phyloP scores from a whole-genome alignment of 2,113 vertebrate genomes.

The Ardeotis arabs region DNA sequence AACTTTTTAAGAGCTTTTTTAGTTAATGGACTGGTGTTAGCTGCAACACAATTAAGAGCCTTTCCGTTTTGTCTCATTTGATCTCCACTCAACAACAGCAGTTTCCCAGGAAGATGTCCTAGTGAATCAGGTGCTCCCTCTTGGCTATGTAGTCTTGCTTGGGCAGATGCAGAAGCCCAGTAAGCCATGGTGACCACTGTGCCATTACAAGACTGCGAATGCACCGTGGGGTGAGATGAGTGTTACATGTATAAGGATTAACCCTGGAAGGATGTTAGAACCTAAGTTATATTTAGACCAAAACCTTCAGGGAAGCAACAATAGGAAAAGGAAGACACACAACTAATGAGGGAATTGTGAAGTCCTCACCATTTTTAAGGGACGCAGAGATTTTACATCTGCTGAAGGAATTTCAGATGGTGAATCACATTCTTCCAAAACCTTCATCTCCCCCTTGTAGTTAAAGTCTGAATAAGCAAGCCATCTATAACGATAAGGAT shows the following conservation, averaged over 20 bases:
- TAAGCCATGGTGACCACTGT: not conserved
- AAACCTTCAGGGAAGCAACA: not conserved
- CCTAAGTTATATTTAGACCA: not conserved
- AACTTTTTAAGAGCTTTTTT: not conserved
- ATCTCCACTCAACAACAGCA: not conserved
- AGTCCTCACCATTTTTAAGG: conserved; percentile 82
- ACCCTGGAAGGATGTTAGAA: not conserved
- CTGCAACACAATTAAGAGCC: not conserved
- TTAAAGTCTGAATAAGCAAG: conserved; percentile 81
- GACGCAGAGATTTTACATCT: conserved; percentile 80
- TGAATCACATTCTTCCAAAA: conserved; percentile 76
- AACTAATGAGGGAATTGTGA: not conserved
- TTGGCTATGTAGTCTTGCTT: not conserved
- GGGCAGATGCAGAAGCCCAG: not conserved
- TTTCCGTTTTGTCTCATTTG: not conserved
- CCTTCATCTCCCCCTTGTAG: conserved; percentile 79
- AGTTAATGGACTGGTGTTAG: not conserved
- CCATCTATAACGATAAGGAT: conserved; percentile 76
- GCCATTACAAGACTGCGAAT: not conserved
- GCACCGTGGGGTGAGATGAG: fast-evolving
- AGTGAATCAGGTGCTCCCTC: not conserved
- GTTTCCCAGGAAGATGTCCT: not conserved
- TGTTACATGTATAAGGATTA: not conserved
- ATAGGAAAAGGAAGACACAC: not conserved
- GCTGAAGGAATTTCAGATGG: conserved; percentile 71